phyloP scores from a whole-genome alignment of 2,888 invertebrate species.

The Leptopilina myrica region DNA sequence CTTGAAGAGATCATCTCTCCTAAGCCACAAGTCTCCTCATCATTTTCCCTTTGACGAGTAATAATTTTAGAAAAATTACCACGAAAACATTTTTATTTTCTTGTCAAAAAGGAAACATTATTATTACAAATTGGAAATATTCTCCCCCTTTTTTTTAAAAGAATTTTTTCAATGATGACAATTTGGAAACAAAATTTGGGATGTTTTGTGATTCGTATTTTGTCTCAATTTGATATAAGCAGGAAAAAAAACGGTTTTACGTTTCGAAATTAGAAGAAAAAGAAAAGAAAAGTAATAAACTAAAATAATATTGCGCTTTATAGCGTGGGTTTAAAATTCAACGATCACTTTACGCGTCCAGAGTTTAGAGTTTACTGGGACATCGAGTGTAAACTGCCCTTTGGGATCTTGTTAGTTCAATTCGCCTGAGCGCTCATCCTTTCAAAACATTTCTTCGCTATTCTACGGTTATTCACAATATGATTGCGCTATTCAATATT shows the following conservation, averaged over 20 bases:
- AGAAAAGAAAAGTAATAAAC: no score
- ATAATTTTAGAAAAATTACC: background rate
- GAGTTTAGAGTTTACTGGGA: constrained; percentile 66
- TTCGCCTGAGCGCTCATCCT: constrained; percentile 62
- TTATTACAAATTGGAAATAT: no score
- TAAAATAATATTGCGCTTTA: no score
- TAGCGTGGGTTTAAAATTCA: background rate
- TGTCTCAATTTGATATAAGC: no score
- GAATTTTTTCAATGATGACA: no score
- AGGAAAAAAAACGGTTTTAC: no score
- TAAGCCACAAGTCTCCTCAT: constrained; percentile 21
- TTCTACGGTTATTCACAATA: background rate
- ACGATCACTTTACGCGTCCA: background rate
- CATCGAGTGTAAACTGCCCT: constrained; percentile 73
- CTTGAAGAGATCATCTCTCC: constrained; percentile 44
- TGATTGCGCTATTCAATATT: background rate
- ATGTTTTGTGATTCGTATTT: no score
- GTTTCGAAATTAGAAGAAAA: no score
- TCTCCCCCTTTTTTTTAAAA: no score
- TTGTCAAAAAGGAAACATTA: no score
- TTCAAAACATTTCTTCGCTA: constrained; percentile 46
- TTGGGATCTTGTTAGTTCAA: constrained; percentile 75
- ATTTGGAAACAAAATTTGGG: no score
- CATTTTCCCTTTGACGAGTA: background rate
- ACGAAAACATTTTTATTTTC: no score